These are phyloP conservation scores for Drosophila elegans DNA, from an alignment of 1,140 invertebrate genomes.

Conservation along the genomic window DNA sequence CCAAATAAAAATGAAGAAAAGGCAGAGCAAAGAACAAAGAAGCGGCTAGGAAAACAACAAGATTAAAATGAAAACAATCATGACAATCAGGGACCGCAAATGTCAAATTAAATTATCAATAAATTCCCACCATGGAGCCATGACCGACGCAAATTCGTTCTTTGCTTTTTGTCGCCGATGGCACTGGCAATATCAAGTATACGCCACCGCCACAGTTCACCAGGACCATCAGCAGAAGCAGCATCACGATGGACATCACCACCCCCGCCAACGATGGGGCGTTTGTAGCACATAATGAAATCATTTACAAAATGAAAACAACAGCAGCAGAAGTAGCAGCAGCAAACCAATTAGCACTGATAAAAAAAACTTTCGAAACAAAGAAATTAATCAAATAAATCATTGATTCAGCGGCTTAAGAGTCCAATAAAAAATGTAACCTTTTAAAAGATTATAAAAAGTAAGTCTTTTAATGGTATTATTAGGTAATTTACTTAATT, in stretches of 20 bases:
- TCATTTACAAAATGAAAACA: slow-evolving; percentile 82
- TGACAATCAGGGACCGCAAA: slow-evolving; percentile 83
- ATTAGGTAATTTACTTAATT: no score
- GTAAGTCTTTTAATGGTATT: no score
- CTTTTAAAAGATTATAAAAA: no score
- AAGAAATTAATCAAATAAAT: no score
- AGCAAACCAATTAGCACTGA: slow-evolving; percentile 17
- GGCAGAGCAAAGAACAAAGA: slow-evolving; percentile 37
- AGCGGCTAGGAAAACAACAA: slow-evolving; percentile 57
- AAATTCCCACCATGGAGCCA: slow-evolving; percentile 67
- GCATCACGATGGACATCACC: slow-evolving; percentile 16
- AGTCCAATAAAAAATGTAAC: no score
- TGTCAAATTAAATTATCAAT: slow-evolving; percentile 84
- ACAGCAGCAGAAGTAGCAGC: slow-evolving; percentile 41
- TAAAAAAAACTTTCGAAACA: neutral
- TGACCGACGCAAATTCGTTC: slow-evolving; percentile 70
- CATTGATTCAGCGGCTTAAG: no score
- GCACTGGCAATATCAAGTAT: slow-evolving; percentile 73
- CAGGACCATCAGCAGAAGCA: slow-evolving; percentile 11
- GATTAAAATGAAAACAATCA: slow-evolving; percentile 84
- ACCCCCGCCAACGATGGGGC: slow-evolving; percentile 30
- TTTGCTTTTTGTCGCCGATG: slow-evolving; percentile 23
- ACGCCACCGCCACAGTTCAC: slow-evolving; percentile 36
- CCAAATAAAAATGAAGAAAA: slow-evolving; percentile 37
- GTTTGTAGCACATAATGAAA: slow-evolving; percentile 78